A percentile compares a stretch with the other conserved stretches of the same genome.
These are phyloP conservation scores for Shinisaurus crocodilurus DNA, from an alignment of 2,113 vertebrate genomes.

Conservation along the genomic window DNA sequence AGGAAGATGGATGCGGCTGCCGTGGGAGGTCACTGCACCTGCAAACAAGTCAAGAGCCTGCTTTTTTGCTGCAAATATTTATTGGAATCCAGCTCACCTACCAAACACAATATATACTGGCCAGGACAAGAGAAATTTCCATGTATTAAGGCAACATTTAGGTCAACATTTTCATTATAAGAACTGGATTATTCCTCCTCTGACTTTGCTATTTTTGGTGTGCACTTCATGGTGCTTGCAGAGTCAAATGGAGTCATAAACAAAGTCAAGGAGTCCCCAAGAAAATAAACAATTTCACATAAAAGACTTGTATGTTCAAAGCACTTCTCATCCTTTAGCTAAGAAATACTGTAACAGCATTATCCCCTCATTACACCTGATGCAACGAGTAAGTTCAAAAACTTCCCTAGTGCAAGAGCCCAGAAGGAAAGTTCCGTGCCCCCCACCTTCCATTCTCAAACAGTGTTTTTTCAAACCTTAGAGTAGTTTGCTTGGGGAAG, in stretches of 20 bases:
- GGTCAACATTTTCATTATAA: too few species aligned
- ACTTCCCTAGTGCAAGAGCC: not conserved
- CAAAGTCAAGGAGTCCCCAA: not conserved
- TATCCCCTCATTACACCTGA: too few species aligned
- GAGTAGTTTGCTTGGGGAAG: not conserved
- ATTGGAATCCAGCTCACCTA: slow-evolving; percentile 57
- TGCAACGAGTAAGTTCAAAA: not conserved
- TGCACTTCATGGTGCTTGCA: too few species aligned
- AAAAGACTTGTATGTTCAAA: not conserved
- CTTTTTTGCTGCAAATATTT: slow-evolving; percentile 62
- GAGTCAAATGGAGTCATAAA: too few species aligned
- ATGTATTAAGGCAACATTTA: not conserved
- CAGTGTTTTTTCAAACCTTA: not conserved
- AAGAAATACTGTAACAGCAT: not conserved
- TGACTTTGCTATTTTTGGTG: not conserved
- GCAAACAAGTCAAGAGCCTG: not conserved
- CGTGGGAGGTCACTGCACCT: rapidly evolving
- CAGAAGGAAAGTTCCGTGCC: not conserved
- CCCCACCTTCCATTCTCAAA: not conserved
- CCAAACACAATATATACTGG: not conserved
- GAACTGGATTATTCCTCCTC: not conserved
- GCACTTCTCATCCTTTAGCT: not conserved
- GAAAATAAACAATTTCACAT: not conserved
- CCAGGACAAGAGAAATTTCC: not conserved
- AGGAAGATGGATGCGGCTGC: not conserved